Evolutionary conservation across 37 sponge, comb jelly and placozoan genomes (phyloP).

Genomic region (Mnemiopsis leidyi): DNA sequence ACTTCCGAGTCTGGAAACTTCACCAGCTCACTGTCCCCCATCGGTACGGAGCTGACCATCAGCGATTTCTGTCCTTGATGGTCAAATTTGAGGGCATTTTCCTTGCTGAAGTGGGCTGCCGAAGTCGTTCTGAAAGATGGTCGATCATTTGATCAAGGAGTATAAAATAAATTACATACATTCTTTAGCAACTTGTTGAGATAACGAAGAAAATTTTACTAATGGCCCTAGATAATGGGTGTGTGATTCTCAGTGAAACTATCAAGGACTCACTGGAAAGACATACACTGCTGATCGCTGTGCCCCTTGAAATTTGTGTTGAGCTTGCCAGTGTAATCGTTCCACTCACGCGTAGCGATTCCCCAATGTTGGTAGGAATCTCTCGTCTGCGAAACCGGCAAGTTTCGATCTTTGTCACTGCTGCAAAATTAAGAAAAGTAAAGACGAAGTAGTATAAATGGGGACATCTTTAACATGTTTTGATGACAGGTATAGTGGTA

Average conservation of each 20-base stretch:
- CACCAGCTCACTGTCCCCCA: conserved; percentile 13
- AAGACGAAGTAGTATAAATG: no score
- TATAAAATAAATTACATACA: no score
- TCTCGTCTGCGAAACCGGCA: conserved; percentile 19
- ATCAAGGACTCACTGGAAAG: conserved; percentile 38
- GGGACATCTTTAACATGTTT: no score
- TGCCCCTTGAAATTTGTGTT: conserved; percentile 52
- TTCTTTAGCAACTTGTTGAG: no score
- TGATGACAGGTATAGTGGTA: no score
- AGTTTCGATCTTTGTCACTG: neutral
- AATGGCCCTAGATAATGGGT: no score
- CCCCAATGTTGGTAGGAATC: conserved; percentile 22
- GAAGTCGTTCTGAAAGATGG: conserved; percentile 40
- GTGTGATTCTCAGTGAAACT: no score
- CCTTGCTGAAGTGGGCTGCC: neutral
- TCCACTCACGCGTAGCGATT: conserved; percentile 39
- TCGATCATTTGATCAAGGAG: no score
- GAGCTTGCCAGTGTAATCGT: conserved; percentile 48
- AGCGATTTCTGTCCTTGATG: conserved; percentile 35
- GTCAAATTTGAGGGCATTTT: conserved; percentile 48
- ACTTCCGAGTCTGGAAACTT: conserved; percentile 23
- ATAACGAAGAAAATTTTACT: no score
- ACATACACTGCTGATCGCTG: conserved; percentile 13
- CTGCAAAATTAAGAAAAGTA: neutral
- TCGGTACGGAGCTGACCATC: conserved; percentile 5